Percentiles rank a stretch among this genome's conserved stretches.
Evolutionary conservation across 2,113 vertebrate species (phyloP).

Genomic region (Tetraodon nigroviridis): DNA sequence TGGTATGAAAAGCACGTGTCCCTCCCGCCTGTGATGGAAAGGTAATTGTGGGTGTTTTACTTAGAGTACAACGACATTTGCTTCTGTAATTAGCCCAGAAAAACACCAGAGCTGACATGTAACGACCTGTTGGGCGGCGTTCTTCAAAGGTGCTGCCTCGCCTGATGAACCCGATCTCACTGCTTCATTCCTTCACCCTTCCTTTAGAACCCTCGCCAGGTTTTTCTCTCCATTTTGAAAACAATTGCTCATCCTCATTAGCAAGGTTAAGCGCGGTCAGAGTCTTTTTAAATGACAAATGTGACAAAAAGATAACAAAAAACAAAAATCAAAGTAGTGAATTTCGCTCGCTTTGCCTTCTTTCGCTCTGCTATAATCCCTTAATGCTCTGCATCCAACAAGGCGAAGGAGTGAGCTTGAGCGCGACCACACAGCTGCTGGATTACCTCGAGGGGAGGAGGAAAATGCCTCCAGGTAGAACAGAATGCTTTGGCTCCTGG

Average conservation of each 20-base stretch:
- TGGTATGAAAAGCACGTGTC: slow-evolving; percentile 22
- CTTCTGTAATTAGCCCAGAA: too few species aligned
- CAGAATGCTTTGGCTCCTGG: slow-evolving; percentile 36
- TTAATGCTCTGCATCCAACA: slow-evolving; percentile 44
- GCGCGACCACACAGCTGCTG: slow-evolving; percentile 43
- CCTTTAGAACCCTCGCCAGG: slow-evolving; percentile 56
- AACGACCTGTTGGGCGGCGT: slow-evolving; percentile 38
- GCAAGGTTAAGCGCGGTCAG: slow-evolving; percentile 56
- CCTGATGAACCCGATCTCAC: slow-evolving; percentile 44
- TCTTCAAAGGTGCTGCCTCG: slow-evolving; percentile 44
- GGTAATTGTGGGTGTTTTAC: too few species aligned
- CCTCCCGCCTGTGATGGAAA: neutral
- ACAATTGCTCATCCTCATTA: slow-evolving; percentile 1
- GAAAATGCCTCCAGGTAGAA: slow-evolving; percentile 27
- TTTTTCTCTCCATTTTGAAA: slow-evolving; percentile 6
- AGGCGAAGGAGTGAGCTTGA: slow-evolving; percentile 17
- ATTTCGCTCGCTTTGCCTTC: slow-evolving; percentile 36
- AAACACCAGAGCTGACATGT: slow-evolving; percentile 24
- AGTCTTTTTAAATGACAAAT: slow-evolving; percentile 38
- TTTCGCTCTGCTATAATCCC: slow-evolving; percentile 27
- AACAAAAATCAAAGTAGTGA: slow-evolving; percentile 33
- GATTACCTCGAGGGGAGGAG: slow-evolving; percentile 44
- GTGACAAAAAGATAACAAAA: slow-evolving; percentile 37
- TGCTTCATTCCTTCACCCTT: slow-evolving; percentile 15
- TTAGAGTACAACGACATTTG: too few species aligned